Conservation (phyloP, 2,113 vertebrate genomes). For the Clarias batrachus region DNA sequence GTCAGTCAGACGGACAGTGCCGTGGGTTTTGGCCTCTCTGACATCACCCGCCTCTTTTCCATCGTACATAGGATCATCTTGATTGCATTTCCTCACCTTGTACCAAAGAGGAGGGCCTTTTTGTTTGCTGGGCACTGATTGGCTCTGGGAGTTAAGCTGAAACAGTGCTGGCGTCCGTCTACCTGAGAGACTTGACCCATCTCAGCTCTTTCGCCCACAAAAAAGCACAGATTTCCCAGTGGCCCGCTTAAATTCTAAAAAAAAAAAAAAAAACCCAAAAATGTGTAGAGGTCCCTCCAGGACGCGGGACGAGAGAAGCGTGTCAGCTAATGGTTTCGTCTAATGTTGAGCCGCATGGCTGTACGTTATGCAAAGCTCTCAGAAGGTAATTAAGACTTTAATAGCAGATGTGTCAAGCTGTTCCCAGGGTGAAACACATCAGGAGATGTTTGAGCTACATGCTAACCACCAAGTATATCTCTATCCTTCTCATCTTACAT, state of each 20-base stretch:
- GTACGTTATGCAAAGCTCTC: conserved; percentile 66
- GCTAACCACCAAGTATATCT: neutral
- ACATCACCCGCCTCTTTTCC: conserved; percentile 51
- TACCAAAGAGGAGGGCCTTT: conserved; percentile 41
- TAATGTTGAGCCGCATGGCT: conserved; percentile 54
- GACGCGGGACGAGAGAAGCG: conserved; percentile 45
- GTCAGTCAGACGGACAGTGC: conserved; percentile 48
- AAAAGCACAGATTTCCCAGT: conserved; percentile 40
- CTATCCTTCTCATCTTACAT: neutral
- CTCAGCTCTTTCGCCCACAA: conserved; percentile 21
- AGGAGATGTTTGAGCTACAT: conserved; percentile 18
- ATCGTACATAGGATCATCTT: conserved; percentile 54
- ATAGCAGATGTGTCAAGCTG: conserved; percentile 68
- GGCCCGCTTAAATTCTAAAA: neutral
- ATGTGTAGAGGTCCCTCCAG: conserved; percentile 38
- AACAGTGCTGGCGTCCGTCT: conserved; percentile 51
- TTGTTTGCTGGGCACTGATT: conserved; percentile 67
- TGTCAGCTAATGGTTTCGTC: conserved; percentile 56
- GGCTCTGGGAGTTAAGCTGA: conserved; percentile 61
- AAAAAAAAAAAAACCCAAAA: neutral
- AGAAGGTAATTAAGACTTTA: conserved; percentile 74
- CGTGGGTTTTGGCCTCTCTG: conserved; percentile 9
- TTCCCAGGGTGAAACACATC: conserved; percentile 62
- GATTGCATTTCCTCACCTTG: conserved; percentile 55
- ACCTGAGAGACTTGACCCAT: conserved; percentile 12